Evolutionary conservation across 2,113 vertebrate genomes (phyloP), one percentile per base, ranked within the genome.

Genomic region (Microcebus murinus): DNA sequence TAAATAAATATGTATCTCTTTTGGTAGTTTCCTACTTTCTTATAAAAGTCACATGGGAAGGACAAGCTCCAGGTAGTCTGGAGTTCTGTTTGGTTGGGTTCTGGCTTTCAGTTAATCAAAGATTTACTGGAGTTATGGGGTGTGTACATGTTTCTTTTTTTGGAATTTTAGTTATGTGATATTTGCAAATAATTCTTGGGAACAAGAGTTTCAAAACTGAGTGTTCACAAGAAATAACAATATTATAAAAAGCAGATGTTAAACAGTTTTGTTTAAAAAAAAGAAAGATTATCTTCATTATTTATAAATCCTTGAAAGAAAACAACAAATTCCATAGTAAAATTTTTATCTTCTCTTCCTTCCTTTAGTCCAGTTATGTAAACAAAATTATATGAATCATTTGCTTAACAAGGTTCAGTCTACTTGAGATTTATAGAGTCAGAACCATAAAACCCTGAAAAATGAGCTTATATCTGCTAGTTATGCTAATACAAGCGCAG

Each of bases 211-310:
- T 90, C 90, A 93, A 92, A 96, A 90, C 29, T 45, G 45, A 93
- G 59, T 94, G 59, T 92, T 96, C 70, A 25, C 84, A 87, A 97
- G 93, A 93, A 97, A 92, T 91, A 89, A 87, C 50, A 91, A 31
- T 86, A 89, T 93, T 97, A 84, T 95, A 83, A 79, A 94, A 97
- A 96, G 71, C 87, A 96, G 93, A 95, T 95, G 90, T 90, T 90
- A 77, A 84, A 42, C 48, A 59, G 39, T 81, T 96, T 92, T 82
- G 31, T 81, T 97, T 87, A 31, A 36, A 61, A 71, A 27, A 57
- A 57, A 57, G 27, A 61, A 61, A 87, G 39, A 80, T 88, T 39
- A 52, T 93, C 77, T 96, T 45, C 52, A 71, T 94, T 97, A 89
- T 93, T 95, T 97, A 67, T 91, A 92, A 92, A 48, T 74, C 7